Base-by-base conservation (phyloP, 2,797 vertebrate species). In the Helicolenus hilgendorfi region DNA sequence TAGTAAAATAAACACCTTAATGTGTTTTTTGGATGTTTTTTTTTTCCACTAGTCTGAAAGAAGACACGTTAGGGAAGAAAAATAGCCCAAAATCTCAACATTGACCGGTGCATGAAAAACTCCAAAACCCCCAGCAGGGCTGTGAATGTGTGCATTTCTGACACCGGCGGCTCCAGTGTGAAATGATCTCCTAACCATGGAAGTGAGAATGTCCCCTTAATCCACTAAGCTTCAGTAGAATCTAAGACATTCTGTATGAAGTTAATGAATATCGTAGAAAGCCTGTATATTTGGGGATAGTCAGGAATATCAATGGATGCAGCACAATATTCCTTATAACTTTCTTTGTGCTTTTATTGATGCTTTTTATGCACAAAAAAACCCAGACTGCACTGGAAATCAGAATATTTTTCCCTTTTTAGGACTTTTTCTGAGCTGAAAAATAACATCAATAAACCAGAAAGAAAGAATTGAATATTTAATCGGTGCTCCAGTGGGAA, bases 391-490 rank as follows among this genome's bases (percentile, higher is more conserved):
- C 24, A 8, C 24, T 74, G 20, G n/a, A 36, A 72, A 59, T 67
- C 5, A 1, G 49, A 79, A 67, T 29, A 53, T 24, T 26, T 81
- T 79, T 62, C 65, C 14, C 45, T 62, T 71, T 26, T 71, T 22
- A 18, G 5, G 5, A 58, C 45, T 78, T 81, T 81, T 82, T 86
- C 31, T 1, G 24, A 77, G 69, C 55, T 78, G 65, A 29, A 78
- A 88, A 60, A 58, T 33, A 58, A 62, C 70, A 79, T 84, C 26
- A 77, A 73, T 77, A 85, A 88, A 76, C 33, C 76, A 84, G 36
- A 83, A 55, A 78, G 63, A 55, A 88, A 79, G 22, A 87, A 81
- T 7, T 87, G 15, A 84, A 91, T 87, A 84, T 87, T 86, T 72
- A 77, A 86, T 78, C 38, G 45, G 22, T 10, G 6, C 63, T 86